phyloP scores from a whole-genome alignment of 1,140 invertebrate genomes.

The Ephestia elutella region DNA sequence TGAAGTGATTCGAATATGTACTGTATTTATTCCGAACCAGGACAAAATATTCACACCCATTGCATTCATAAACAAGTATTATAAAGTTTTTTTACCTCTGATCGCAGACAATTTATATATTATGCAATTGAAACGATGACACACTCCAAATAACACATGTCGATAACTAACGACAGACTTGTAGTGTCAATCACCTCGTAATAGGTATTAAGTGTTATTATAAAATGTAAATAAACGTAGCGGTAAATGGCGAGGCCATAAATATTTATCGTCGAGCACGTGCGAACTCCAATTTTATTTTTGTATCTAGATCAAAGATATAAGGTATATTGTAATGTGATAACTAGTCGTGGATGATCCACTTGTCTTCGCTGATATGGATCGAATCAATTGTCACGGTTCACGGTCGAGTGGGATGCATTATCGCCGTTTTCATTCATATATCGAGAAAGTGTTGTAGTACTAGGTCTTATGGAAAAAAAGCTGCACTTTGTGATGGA shows the following conservation, averaged over 20 bases:
- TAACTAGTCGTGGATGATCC: constrained; percentile 8
- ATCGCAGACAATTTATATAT: no score
- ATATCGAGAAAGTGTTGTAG: constrained; percentile 36
- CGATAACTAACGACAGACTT: neutral
- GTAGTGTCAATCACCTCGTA: neutral
- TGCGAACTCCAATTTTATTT: neutral
- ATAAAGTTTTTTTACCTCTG: no score
- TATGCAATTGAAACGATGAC: no score
- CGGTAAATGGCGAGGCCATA: neutral
- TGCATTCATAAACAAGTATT: no score
- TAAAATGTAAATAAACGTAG: constrained; percentile 1
- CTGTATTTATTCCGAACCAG: no score
- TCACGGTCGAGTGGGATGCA: constrained; percentile 7
- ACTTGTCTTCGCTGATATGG: constrained; percentile 5
- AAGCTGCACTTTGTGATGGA: no score
- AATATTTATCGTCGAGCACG: constrained; percentile 3
- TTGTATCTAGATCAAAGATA: neutral
- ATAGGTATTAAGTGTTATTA: neutral
- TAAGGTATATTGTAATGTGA: neutral
- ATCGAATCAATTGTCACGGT: constrained; percentile 6
- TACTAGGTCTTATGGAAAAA: no score
- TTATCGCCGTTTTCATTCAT: constrained; percentile 30
- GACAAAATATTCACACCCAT: no score
- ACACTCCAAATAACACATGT: neutral
- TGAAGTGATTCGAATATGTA: no score